Percentiles rank a stretch among this genome's conserved stretches.
These are phyloP conservation scores for Coendou prehensilis DNA, from an alignment of 2,797 vertebrate species.

Conservation along the genomic window DNA sequence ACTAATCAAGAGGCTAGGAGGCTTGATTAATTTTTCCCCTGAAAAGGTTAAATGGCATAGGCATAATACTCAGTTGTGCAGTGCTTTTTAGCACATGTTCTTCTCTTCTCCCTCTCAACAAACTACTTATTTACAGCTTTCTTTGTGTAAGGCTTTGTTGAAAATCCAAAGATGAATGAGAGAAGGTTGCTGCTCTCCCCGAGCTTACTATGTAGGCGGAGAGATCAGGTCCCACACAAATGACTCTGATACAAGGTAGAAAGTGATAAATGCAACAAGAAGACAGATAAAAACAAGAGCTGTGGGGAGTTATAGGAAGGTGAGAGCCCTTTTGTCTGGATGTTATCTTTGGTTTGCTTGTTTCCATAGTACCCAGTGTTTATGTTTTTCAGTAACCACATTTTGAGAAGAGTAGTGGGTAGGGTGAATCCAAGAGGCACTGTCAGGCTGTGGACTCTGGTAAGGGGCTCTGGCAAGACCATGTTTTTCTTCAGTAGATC, in stretches of 20 bases:
- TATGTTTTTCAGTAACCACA: constrained; percentile 18
- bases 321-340: constrained; percentile 62
- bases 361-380: constrained; percentile 73
- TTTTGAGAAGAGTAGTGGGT: constrained; percentile 60
- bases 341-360: constrained; percentile 66
- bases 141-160: constrained; percentile 59
- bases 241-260: constrained; percentile 52
- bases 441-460: constrained; percentile 19
- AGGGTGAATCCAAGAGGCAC: background rate
- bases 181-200: constrained; percentile 41
- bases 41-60: constrained; percentile 55
- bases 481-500: constrained; percentile 2
- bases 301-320: constrained; percentile 42
- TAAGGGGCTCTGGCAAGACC: constrained; percentile 12
- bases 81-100: background rate
- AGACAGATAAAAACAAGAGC: constrained; percentile 44
- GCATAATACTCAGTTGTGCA: background rate
- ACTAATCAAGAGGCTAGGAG: constrained; percentile 32
- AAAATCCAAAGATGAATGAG: constrained; percentile 62
- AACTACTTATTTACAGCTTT: constrained; percentile 53
- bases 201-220: background rate
- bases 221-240: constrained; percentile 49
- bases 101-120: background rate
- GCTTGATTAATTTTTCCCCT: constrained; percentile 41
- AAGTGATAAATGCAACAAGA: constrained; percentile 37